A percentile compares a stretch with the other conserved stretches of the same genome.
These are phyloP conservation scores for Zaprionus bogoriensis DNA, from an alignment of 2,888 invertebrate species.

Conservation along the genomic window DNA sequence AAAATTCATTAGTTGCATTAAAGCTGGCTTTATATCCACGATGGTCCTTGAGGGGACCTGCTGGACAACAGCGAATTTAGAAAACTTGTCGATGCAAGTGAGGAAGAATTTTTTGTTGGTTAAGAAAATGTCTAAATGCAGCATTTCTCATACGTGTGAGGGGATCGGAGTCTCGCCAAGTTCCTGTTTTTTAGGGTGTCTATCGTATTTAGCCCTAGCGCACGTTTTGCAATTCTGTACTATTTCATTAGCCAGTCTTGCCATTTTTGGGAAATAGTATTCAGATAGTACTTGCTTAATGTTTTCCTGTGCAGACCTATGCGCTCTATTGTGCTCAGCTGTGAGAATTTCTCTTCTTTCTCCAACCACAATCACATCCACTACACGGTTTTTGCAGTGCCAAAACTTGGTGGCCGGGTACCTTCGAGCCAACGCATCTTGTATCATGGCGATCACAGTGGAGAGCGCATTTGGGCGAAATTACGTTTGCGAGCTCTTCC, in stretches of 20 bases:
- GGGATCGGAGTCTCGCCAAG: background rate
- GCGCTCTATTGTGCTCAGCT: no score
- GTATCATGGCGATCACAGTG: no score
- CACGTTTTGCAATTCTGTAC: conserved; percentile 2
- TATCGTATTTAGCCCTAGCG: conserved; percentile 4
- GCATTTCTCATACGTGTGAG: background rate
- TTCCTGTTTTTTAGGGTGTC: conserved; percentile 9
- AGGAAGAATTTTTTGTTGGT: conserved; percentile 13
- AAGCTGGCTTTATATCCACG: background rate
- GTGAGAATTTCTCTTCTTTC: no score
- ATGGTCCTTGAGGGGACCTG: background rate
- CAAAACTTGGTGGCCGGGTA: no score
- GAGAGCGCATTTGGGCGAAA: no score
- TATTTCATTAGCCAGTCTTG: background rate
- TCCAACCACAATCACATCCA: no score
- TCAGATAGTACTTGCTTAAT: no score
- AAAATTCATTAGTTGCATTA: background rate
- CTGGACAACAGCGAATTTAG: background rate
- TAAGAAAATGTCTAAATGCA: conserved; percentile 39
- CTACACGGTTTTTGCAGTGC: no score
- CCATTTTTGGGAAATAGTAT: conserved; percentile 6
- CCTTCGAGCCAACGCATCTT: no score
- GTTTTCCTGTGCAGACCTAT: conserved; percentile 7
- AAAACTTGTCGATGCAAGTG: conserved; percentile 1
- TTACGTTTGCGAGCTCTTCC: no score